Base-by-base conservation (phyloP, 2,113 vertebrate species). In the Noctilio leporinus region DNA sequence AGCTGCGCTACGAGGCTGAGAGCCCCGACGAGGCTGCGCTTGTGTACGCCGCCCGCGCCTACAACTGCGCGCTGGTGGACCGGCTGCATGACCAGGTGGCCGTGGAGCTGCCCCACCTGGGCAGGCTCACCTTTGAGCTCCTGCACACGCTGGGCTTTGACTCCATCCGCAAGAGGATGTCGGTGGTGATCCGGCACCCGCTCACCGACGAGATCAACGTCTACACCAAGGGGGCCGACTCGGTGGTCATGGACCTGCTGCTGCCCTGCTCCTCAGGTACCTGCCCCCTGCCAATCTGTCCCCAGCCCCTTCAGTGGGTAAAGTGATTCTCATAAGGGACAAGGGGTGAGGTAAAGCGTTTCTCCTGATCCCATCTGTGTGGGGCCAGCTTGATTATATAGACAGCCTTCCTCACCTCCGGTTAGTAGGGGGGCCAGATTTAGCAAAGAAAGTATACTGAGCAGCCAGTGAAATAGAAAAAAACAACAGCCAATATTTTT, bases 151-250 rank as follows among this genome's bases (percentile, higher is more conserved):
- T 99, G 95, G 99, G 99, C 59, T 99, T 99, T 12, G 99, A 99
- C 98, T 99, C 99, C 45, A 83, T 98, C 93, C 98, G 99, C 94
- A 99, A 99, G 94, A 98, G 99, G 86, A 99, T 99, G 99, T 99
- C 99, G 0, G 99, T 99, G 97, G 99, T 99, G 93, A 99, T 99
- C 38, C 98, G 99, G 11, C 99, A 99, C 97, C 99, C 99, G 0
- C 98, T 99, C 87, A 99, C 99, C 0, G 98, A 99, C 47, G 99
- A 99, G 97, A 99, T 99, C 98, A 99, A 98, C 1, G 99, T 99
- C 89, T 99, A 99, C 98, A 99, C 99, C 85, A 99, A 99, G 98
- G 99, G 99, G 83, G 99, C 99, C 0, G 99, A 99, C 98, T 99
- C 99, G 0, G 99, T 98, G 96, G 98, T 99, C 97, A 99, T 99